phyloP scores from a whole-genome alignment of 2,888 invertebrate species.

The Leucophenga montana region DNA sequence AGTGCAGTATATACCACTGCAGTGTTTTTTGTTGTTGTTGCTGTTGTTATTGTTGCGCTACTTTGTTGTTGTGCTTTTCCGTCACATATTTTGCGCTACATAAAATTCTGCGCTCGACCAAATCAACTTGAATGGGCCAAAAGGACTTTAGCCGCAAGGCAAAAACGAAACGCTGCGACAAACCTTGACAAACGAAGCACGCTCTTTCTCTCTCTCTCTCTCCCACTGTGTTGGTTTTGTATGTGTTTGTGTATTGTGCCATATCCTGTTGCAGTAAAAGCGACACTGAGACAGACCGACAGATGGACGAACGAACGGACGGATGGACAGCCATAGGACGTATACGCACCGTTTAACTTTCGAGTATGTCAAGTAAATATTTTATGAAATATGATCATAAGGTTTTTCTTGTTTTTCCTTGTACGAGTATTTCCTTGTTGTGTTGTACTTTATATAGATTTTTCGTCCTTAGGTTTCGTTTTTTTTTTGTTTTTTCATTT shows the following conservation, averaged over 20 bases:
- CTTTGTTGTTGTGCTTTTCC: conserved; percentile 38
- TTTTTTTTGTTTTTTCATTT: neutral
- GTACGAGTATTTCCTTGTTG: neutral
- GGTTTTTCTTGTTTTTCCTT: neutral
- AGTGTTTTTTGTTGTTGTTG: neutral
- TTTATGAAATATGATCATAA: conserved; percentile 10
- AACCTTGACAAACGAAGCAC: neutral
- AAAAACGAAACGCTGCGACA: neutral
- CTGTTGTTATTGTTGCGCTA: neutral
- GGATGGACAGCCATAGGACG: too few species aligned
- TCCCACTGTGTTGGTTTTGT: too few species aligned
- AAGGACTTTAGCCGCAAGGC: conserved; percentile 8
- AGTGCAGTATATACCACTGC: too few species aligned
- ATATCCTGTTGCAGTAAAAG: too few species aligned
- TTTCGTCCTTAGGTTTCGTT: neutral
- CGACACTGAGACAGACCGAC: too few species aligned
- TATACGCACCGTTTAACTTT: conserved; percentile 12
- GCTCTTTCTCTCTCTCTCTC: neutral
- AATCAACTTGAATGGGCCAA: conserved; percentile 8
- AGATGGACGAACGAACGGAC: too few species aligned
- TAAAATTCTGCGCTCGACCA: conserved; percentile 51
- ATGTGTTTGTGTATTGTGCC: conserved; percentile 3
- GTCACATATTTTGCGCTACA: conserved; percentile 61
- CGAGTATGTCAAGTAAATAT: conserved; percentile 10
- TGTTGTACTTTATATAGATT: neutral